phyloP scores from a whole-genome alignment of 2,113 vertebrate genomes.

The Fulica atra region DNA sequence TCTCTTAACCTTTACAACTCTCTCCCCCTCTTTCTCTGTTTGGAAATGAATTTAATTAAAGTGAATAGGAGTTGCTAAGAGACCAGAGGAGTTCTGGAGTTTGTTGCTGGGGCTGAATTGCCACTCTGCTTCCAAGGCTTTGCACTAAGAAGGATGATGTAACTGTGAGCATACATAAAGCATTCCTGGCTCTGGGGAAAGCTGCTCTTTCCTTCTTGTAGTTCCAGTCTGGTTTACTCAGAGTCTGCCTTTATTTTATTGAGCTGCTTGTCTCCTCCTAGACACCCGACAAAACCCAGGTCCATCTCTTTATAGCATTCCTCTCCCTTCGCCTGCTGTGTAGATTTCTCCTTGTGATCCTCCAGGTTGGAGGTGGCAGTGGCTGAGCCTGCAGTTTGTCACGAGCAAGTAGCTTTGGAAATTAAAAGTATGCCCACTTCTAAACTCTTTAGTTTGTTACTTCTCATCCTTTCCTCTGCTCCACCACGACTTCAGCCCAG shows the following conservation, averaged over 20 bases:
- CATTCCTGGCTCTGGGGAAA: background rate
- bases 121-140: background rate
- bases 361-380: background rate
- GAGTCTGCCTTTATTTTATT: background rate
- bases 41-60: slow-evolving; percentile 55
- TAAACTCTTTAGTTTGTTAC: background rate
- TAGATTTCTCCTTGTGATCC: background rate
- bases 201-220: background rate
- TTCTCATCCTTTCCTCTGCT: background rate
- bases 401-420: background rate
- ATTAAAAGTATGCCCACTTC: background rate
- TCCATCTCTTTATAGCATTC: background rate
- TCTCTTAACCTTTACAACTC: slow-evolving; percentile 5
- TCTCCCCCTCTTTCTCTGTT: slow-evolving; percentile 23
- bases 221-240: background rate
- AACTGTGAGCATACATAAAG: background rate
- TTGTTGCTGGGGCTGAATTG: slow-evolving; percentile 52
- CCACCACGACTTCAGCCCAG: background rate
- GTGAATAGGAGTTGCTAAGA: slow-evolving; percentile 64
- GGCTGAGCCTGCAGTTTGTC: background rate
- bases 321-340: background rate
- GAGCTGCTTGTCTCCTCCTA: background rate
- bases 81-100: slow-evolving; percentile 49
- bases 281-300: fast-evolving
- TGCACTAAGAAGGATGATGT: background rate